These are phyloP conservation scores for Elgonia sp. DNA, from an alignment of 2,888 invertebrate species.

Conservation along the genomic window DNA sequence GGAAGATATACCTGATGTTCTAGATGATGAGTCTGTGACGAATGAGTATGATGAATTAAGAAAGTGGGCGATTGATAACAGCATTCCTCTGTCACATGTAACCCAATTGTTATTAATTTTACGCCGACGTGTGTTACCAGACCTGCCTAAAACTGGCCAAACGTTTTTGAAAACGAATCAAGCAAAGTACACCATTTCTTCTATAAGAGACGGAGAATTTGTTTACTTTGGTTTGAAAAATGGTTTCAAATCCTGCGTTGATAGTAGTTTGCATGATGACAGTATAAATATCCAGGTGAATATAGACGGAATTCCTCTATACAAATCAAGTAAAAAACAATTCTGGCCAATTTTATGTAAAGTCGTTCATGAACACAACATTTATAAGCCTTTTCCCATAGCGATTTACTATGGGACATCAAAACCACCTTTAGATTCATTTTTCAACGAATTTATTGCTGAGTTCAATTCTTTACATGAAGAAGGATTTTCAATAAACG, in stretches of 20 bases:
- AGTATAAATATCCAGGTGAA: neutral
- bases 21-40: neutral
- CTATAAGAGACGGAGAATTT: slow-evolving; percentile 26
- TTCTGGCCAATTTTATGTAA: slow-evolving; percentile 41
- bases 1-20: neutral
- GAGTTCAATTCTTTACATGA: slow-evolving; percentile 63
- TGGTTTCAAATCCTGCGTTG: slow-evolving; percentile 31
- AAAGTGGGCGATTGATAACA: neutral
- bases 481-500: slow-evolving; percentile 50
- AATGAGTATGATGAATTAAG: neutral
- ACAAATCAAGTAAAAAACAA: slow-evolving; percentile 19
- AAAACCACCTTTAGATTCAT: slow-evolving; percentile 63
- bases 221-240: slow-evolving; percentile 57
- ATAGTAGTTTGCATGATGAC: slow-evolving; percentile 25
- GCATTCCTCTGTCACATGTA: neutral
- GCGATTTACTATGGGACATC: slow-evolving; percentile 29
- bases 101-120: neutral
- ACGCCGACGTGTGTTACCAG: neutral
- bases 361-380: slow-evolving; percentile 40
- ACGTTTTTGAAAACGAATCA: neutral
- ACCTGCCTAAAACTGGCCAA: neutral
- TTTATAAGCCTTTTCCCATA: slow-evolving; percentile 30
- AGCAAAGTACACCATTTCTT: neutral
- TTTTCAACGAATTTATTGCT: slow-evolving; percentile 55
- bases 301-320: slow-evolving; percentile 17